Evolutionary conservation across 2,797 vertebrate species (phyloP), one percentile per base, ranked within the genome.

Genomic region (Lateolabrax maculatus): DNA sequence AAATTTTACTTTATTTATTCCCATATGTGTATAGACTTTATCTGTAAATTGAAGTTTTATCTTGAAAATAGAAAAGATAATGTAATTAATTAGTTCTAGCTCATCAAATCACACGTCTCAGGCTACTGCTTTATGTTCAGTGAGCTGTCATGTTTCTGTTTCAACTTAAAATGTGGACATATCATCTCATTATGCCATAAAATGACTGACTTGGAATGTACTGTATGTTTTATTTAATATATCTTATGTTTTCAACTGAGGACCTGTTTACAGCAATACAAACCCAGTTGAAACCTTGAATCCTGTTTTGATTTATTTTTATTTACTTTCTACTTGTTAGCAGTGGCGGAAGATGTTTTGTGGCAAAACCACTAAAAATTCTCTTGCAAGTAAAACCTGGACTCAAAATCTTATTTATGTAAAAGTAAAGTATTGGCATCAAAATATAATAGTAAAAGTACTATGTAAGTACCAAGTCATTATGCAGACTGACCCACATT

Each of bases 211-310:
- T 68, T 79, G 69, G 81, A 85, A 90, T 91, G 87, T 90, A 89
- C 79, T 92, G 77, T 85, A 79, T 65, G 71, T 89, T 92, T 86
- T 62, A 76, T 90, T 87, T 87, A 29, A 73, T 78, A 73, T 78
- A 66, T 51, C 7, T 66, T 3, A 77, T 77, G 77, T 87, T 87
- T 79, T 71, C 74, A 78, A 34, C 39, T 9, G 5, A 88, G 12
- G 69, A 89, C 61, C 53, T 74, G 84, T 89, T 89, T 86, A 84
- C 88, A 90, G 86, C 87, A 91, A 92, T 90, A 93, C 73, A 88
- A 81, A 84, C 75, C 64, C 29, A 15, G 21, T 81, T 85, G n/a
- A 76, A 85, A 84, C 56, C 49, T 48, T 7, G 6, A 71, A 44
- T 72, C 10, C 18, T 56, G 41, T 36, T 58, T n/a, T n/a, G n/a